Evolutionary conservation across 2,113 vertebrate genomes (phyloP), one percentile per base, ranked within the genome.

Genomic region (Crocuta crocuta): DNA sequence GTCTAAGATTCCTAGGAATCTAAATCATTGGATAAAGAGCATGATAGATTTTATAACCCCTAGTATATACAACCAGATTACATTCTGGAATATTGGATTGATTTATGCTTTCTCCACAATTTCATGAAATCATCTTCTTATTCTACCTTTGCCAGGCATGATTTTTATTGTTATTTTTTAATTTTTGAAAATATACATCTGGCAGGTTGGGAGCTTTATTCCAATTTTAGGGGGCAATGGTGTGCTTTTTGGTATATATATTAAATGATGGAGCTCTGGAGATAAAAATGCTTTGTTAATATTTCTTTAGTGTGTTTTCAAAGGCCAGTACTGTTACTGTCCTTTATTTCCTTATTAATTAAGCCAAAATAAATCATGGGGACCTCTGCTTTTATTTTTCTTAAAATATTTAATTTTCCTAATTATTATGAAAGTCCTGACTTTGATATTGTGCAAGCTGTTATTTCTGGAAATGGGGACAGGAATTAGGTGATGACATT

Each of bases 221-320:
- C 39, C 24, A 12, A 17, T 45, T 45, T 17, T 7, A 28, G 2
- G 26, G 48, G 21, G 10, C 33, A 15, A 3, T 33, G 31, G 13
- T 70, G 1, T 0, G 4, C n/a, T 76, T 0, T 66, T 85, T 16
- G 48, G 9, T 24, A 12, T 39, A 0, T 53, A 1, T 10, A 48
- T 71, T 63, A 53, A 19, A 43, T 85, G 13, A 79, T 10, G 16
- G 21, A 2, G 5, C 24, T 80, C 9, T 73, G 19, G 65, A 83
- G 71, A 58, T 53, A 35, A 68, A 48, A 43, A 4, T 15, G 10
- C 7, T 31, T 82, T 63, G 11, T 31, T 70, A 26, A 15, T 91
- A 31, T 61, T 70, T 83, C 26, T 26, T 53, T 63, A 31, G 53
- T 45, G 12, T 35, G 4, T 53, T 45, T 33, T 96, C 50, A 79